A percentile compares a stretch with the other conserved stretches of the same genome.
These are phyloP conservation scores for Drosophila tripunctata DNA, from an alignment of 2,888 invertebrate species.

Conservation along the genomic window DNA sequence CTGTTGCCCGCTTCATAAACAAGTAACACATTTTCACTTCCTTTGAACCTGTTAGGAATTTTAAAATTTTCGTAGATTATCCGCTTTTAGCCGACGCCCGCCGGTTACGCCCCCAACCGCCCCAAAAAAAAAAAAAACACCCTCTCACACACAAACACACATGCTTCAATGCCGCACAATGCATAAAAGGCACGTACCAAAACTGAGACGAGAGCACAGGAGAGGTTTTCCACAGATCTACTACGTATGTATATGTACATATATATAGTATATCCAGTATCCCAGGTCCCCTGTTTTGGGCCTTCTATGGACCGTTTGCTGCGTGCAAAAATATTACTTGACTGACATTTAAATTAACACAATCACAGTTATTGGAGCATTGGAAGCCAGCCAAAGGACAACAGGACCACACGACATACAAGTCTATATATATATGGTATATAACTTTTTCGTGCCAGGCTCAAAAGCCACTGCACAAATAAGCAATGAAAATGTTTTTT, in stretches of 20 bases:
- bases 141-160: conserved; percentile 20
- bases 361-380: conserved; percentile 78
- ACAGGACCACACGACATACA: conserved; percentile 11
- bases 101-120: conserved; percentile 48
- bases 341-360: conserved; percentile 80
- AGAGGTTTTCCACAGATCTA: conserved; percentile 33
- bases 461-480: conserved; percentile 54
- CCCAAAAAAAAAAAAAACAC: conserved; percentile 4
- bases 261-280: conserved; percentile 27
- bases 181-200: conserved; percentile 75
- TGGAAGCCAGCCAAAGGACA: conserved; percentile 47
- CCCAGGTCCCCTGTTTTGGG: conserved; percentile 16
- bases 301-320: conserved; percentile 15
- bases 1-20: conserved; percentile 66
- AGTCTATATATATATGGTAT: neutral
- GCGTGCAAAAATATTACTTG: conserved; percentile 75
- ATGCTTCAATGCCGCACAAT: conserved; percentile 71
- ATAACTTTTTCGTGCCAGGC: conserved; percentile 13
- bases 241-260: neutral
- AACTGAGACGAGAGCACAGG: conserved; percentile 11
- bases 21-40: conserved; percentile 80
- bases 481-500: conserved; percentile 63
- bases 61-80: conserved; percentile 77
- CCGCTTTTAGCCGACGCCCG: conserved; percentile 69
- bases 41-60: conserved; percentile 79